A percentile compares a stretch with the other conserved stretches of the same genome.
Conservation (phyloP, 1,140 invertebrate genomes). For the Plectrocnemia conspersa region DNA sequence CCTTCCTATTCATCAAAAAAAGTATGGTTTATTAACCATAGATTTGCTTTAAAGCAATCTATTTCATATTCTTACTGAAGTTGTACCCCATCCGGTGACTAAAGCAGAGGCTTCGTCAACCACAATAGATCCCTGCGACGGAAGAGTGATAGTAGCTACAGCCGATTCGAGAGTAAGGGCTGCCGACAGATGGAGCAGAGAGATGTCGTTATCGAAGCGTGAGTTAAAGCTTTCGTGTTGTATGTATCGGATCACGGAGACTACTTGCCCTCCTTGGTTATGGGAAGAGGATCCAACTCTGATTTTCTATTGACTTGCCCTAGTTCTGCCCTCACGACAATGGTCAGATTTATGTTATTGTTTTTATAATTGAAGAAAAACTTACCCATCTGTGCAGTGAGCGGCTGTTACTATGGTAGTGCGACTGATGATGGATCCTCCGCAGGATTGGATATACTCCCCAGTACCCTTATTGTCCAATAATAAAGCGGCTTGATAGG, state of each 20-base stretch:
- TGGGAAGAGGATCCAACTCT: constrained; percentile 40
- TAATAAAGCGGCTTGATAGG: constrained; percentile 42
- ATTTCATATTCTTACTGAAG: constrained; percentile 37
- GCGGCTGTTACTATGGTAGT: constrained; percentile 41
- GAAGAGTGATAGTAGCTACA: constrained; percentile 37
- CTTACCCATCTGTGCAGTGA: constrained; percentile 42
- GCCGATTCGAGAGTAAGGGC: constrained; percentile 37
- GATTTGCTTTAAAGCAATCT: not conserved
- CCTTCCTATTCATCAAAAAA: constrained; percentile 22
- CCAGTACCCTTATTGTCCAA: constrained; percentile 37
- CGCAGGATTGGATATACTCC: constrained; percentile 44
- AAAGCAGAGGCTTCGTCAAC: constrained; percentile 38
- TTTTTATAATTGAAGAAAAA: constrained; percentile 12
- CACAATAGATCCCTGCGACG: constrained; percentile 33
- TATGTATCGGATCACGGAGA: constrained; percentile 38
- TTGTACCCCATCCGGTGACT: constrained; percentile 45
- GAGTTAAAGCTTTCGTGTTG: constrained; percentile 36
- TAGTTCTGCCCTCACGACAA: constrained; percentile 4
- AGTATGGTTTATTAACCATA: not conserved
- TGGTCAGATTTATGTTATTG: no score
- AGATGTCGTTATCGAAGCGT: constrained; percentile 42
- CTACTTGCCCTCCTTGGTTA: constrained; percentile 38
- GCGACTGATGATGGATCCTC: constrained; percentile 40
- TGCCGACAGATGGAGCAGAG: constrained; percentile 36
- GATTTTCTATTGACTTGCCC: constrained; percentile 27